A percentile compares a stretch with the other conserved stretches of the same genome.
phyloP scores from a whole-genome alignment of 1,140 invertebrate genomes.

The Cheumatopsyche charites region DNA sequence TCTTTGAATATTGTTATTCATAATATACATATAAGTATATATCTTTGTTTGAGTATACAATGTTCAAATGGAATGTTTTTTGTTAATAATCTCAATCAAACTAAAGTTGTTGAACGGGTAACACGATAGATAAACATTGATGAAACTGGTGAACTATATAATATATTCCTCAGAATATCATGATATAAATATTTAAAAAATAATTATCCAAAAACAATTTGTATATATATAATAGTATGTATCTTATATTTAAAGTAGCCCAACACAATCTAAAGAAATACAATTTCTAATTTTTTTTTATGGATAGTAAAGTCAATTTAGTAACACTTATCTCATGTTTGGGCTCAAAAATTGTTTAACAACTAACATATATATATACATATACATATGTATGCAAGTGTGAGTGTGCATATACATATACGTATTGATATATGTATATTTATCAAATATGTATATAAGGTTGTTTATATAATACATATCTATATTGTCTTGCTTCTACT shows the following conservation, averaged over 20 bases:
- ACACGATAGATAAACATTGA: too few species aligned
- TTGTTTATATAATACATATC: slow-evolving; percentile 42
- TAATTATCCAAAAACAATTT: slow-evolving; percentile 28
- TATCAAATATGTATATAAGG: slow-evolving; percentile 11
- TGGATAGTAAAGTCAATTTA: slow-evolving; percentile 25
- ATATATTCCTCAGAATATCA: slow-evolving; percentile 26
- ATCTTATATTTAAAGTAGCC: slow-evolving; percentile 14
- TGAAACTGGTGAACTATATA: slow-evolving; percentile 8
- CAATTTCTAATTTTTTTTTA: slow-evolving; percentile 14
- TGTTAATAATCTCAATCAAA: neutral
- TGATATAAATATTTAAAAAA: slow-evolving; percentile 27
- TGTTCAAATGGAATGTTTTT: slow-evolving; percentile 3
- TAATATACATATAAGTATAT: neutral
- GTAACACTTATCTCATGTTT: slow-evolving; percentile 18
- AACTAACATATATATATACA: slow-evolving; percentile 41
- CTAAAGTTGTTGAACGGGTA: neutral
- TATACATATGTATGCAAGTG: slow-evolving; percentile 31
- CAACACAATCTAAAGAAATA: slow-evolving; percentile 14
- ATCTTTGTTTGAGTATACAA: slow-evolving; percentile 13
- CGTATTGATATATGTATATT: slow-evolving; percentile 12
- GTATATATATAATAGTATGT: too few species aligned
- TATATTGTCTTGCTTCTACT: slow-evolving; percentile 48
- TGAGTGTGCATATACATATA: slow-evolving; percentile 18
- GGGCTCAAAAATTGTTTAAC: slow-evolving; percentile 37
- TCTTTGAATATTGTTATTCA: neutral